Evolutionary conservation across 2,888 invertebrate species (phyloP).

Genomic region (Mesorhabditis spiculigera): DNA sequence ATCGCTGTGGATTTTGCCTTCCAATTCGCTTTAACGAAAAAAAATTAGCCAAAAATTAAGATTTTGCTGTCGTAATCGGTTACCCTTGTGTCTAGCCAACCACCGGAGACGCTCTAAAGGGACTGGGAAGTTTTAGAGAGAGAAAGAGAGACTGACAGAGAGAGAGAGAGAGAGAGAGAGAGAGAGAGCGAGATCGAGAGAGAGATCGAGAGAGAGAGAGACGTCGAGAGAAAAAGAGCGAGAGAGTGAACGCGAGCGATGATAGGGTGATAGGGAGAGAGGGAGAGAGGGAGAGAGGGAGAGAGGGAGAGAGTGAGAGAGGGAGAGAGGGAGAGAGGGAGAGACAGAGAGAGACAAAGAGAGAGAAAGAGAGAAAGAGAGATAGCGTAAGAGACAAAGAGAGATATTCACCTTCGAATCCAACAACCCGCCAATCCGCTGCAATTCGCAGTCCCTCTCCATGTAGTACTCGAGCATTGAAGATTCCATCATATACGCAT

Average conservation of each 20-base stretch:
- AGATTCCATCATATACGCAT: constrained; percentile 64
- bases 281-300: no score
- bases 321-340: no score
- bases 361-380: no score
- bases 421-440: constrained; percentile 62
- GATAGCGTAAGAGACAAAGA: no score
- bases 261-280: no score
- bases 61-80: not conserved
- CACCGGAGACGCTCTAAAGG: constrained; percentile 6
- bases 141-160: no score
- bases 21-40: not conserved
- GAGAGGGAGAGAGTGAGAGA: no score
- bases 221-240: no score
- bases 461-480: constrained; percentile 74
- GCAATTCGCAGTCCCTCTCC: constrained; percentile 58
- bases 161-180: not conserved
- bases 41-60: not conserved
- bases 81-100: not conserved
- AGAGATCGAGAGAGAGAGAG: no score
- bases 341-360: no score
- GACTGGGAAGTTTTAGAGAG: not conserved
- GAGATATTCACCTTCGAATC: constrained; percentile 58
- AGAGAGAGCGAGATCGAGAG: no score
- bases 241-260: no score
- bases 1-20: not conserved